These are phyloP conservation scores for Miltochrista miniata DNA, from an alignment of 2,888 invertebrate genomes.

Conservation along the genomic window DNA sequence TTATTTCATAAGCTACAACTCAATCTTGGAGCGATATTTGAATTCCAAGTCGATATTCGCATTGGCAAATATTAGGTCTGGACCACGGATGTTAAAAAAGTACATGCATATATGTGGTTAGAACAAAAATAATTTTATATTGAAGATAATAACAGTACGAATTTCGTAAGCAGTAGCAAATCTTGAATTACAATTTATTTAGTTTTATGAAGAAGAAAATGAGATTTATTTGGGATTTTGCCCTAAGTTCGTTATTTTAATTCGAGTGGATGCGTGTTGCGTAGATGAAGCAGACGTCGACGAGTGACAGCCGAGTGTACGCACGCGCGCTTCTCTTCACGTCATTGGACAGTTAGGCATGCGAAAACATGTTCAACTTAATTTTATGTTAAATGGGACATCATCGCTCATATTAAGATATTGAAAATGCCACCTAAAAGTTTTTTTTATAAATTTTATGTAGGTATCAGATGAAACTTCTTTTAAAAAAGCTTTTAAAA, in stretches of 20 bases:
- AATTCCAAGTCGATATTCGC: constrained; percentile 17
- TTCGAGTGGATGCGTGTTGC: constrained; percentile 47
- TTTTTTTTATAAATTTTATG: too few species aligned
- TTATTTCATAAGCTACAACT: constrained; percentile 33
- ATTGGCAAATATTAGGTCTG: constrained; percentile 24
- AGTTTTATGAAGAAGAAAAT: constrained; percentile 38
- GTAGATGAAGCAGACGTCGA: constrained; percentile 43
- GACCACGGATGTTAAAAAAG: neutral
- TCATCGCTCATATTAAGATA: constrained; percentile 30
- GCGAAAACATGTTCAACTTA: constrained; percentile 43
- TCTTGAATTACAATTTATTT: too few species aligned
- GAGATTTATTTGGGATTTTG: constrained; percentile 61
- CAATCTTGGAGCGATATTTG: constrained; percentile 12
- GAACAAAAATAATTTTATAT: too few species aligned
- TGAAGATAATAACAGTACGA: neutral
- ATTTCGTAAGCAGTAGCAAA: constrained; percentile 13
- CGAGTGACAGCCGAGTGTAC: constrained; percentile 49
- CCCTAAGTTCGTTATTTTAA: constrained; percentile 69
- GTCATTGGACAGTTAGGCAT: constrained; percentile 45
- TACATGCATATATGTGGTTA: neutral
- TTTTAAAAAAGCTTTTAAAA: too few species aligned
- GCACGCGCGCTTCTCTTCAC: constrained; percentile 63
- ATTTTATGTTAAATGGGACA: constrained; percentile 39
- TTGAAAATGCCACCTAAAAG: neutral
- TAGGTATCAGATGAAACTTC: too few species aligned